Percentiles rank a stretch among this genome's conserved stretches.
phyloP scores from a whole-genome alignment of 2,113 vertebrate genomes.

The Desmodus rotundus region DNA sequence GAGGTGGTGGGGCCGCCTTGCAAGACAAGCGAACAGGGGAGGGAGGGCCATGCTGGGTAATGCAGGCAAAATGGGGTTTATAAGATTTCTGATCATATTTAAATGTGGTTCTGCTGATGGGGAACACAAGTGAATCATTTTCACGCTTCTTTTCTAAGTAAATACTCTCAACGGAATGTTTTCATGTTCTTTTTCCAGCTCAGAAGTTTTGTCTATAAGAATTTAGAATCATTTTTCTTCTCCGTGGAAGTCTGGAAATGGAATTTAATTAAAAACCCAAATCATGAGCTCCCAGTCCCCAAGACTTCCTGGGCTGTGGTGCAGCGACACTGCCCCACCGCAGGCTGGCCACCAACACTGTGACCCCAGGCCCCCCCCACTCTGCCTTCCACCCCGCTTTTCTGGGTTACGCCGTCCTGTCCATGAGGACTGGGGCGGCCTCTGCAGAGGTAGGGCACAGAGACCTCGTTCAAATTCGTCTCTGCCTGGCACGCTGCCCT shows the following conservation, averaged over 20 bases:
- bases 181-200: slow-evolving; percentile 53
- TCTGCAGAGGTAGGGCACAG: background rate
- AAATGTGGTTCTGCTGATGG: slow-evolving; percentile 39
- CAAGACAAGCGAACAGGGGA: background rate
- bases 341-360: background rate
- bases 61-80: background rate
- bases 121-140: slow-evolving; percentile 34
- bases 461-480: background rate
- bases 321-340: rapidly evolving
- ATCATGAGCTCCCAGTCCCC: background rate
- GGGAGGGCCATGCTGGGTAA: rapidly evolving
- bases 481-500: background rate
- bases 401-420: background rate
- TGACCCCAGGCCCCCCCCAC: background rate
- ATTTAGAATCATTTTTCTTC: slow-evolving; percentile 34
- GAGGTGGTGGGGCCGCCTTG: background rate
- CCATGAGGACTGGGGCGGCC: background rate
- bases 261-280: slow-evolving; percentile 33
- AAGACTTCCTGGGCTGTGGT: too few relatives aligned
- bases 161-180: slow-evolving; percentile 59
- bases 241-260: background rate
- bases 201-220: slow-evolving; percentile 48
- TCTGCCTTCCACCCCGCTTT: background rate
- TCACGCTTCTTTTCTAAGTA: slow-evolving; percentile 60
- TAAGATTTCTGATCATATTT: slow-evolving; percentile 16